Base-by-base conservation (phyloP, 2,113 vertebrate genomes). In the Atractosteus spatula region DNA sequence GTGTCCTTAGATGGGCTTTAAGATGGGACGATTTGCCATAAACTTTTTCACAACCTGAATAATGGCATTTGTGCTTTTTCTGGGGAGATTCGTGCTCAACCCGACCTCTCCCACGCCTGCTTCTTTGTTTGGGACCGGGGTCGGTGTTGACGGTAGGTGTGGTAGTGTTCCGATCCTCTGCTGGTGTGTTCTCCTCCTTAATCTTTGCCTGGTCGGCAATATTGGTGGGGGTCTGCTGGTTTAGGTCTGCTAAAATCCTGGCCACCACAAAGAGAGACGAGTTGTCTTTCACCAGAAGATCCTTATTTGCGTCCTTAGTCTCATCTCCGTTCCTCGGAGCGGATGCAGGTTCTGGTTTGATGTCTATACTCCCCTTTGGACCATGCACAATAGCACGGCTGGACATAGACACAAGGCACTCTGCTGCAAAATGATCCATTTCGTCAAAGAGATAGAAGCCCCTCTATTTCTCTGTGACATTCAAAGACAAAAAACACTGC, bases 1-100 rank as follows among this genome's bases (percentile, higher is more conserved):
- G 97, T 88, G 97, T 98, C 92, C 97, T 95, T 90, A 98, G 95
- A 84, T 99, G 97, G 88, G 97, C 97, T 94, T 98, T 99, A 90
- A 98, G 96, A 84, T 99, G 97, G 87, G 97, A 99, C 66, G 96
- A 98, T 93, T 99, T 99, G 90, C 96, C 96, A 89, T 98, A 99
- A 94, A 99, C 94, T 95, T 99, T 99, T 92, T 98, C 97, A 77
- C 97, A 99, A 78, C 97, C 97, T 86, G 92, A 91, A 91, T 97
- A 99, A 91, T 96, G 93, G 92, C 97, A 99, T 93, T 94, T 97
- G 94, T 99, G 97, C 94, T 95, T 98, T 89, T 97, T 96, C 93
- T 94, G 96, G 77, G 95, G 94, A 74, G 95, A 93, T 78, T 95
- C 96, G 0, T 93, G 94, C 84, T 96, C 96, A 81, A 83, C 85